phyloP scores from a whole-genome alignment of 2,888 invertebrate genomes.

The Drosophila phalerata region DNA sequence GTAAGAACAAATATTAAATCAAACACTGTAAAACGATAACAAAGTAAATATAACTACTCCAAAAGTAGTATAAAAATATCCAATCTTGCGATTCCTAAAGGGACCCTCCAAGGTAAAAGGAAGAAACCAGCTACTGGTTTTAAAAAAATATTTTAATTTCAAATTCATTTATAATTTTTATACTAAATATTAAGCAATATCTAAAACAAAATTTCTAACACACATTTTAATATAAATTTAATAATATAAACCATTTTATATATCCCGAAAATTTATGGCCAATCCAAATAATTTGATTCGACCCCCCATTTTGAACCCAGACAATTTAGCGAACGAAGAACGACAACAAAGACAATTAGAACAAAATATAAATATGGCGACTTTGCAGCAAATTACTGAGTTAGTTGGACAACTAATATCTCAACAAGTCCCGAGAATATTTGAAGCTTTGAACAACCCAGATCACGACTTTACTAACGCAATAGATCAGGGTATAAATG shows the following conservation, averaged over 20 bases:
- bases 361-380: neutral
- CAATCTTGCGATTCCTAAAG: neutral
- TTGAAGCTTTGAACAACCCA: neutral
- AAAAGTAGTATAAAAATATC: neutral
- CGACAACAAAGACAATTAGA: neutral
- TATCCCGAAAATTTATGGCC: neutral
- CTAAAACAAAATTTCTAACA: neutral
- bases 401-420: neutral
- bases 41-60: neutral
- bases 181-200: neutral
- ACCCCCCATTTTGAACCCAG: neutral
- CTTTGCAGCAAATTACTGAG: no score
- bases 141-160: neutral
- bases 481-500: neutral
- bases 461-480: neutral
- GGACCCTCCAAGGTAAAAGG: conserved; percentile 6
- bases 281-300: neutral
- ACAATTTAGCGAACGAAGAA: neutral
- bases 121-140: conserved; percentile 8
- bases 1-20: neutral
- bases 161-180: neutral
- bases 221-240: neutral
- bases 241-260: no score
- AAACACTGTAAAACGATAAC: neutral
- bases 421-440: neutral